phyloP scores from a whole-genome alignment of 2,113 vertebrate genomes.

The Porphyrio hochstetteri region DNA sequence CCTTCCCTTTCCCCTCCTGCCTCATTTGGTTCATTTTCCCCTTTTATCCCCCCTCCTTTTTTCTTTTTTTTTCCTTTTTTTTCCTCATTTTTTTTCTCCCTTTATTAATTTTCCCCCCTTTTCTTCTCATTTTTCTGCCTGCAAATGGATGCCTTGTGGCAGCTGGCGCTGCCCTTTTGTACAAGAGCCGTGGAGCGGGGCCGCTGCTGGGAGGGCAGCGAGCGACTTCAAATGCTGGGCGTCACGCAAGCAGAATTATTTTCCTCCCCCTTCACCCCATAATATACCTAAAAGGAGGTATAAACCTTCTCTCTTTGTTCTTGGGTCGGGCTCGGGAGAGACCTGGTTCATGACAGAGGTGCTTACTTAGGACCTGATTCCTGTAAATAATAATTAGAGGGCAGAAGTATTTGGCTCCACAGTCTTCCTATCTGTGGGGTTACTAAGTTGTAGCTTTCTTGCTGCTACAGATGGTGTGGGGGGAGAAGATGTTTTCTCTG shows the following conservation, averaged over 20 bases:
- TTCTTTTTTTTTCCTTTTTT: too few relatives aligned
- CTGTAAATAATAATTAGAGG: constrained; percentile 13
- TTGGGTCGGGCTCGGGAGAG: background rate
- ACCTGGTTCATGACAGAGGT: background rate
- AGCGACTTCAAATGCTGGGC: background rate
- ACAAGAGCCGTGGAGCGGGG: background rate
- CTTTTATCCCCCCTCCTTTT: background rate
- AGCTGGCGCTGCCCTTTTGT: background rate
- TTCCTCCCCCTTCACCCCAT: too few relatives aligned
- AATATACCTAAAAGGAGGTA: background rate
- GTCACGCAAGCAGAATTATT: background rate
- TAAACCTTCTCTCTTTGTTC: background rate
- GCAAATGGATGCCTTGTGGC: background rate
- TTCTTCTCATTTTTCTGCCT: background rate
- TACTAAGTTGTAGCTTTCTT: background rate
- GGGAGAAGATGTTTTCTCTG: background rate
- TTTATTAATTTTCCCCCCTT: background rate
- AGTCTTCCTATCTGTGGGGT: fast-evolving
- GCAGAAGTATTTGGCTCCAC: background rate
- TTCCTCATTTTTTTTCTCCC: fast-evolving
- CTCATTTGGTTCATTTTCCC: too few relatives aligned
- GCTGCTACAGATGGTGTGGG: background rate
- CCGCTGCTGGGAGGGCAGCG: background rate
- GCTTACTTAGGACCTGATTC: background rate
- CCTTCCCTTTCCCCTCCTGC: background rate